A percentile compares a stretch with the other conserved stretches of the same genome.
Evolutionary conservation across 1,140 invertebrate genomes (phyloP).

Genomic region (Nymphalis io): DNA sequence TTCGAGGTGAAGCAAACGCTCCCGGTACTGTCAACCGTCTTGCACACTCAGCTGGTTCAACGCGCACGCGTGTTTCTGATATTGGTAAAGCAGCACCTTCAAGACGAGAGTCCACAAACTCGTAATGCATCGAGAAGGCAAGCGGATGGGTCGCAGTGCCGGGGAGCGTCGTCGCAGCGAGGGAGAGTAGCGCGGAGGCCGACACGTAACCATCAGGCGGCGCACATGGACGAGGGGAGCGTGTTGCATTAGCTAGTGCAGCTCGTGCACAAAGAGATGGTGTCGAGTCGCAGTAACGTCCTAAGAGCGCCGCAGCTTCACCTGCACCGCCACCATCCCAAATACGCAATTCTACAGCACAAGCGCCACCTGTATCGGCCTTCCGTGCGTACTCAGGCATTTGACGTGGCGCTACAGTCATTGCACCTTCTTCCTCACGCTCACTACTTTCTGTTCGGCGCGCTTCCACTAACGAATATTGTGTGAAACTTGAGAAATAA

Average conservation of each 20-base stretch:
- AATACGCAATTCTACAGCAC: constrained; percentile 83
- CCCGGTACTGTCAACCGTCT: constrained; percentile 80
- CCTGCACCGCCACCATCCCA: constrained; percentile 82
- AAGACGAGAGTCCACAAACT: constrained; percentile 91
- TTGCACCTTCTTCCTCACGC: constrained; percentile 52
- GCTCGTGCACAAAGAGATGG: constrained; percentile 91
- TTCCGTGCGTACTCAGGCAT: constrained; percentile 37
- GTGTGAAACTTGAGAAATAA: constrained; percentile 91
- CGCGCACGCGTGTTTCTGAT: constrained; percentile 51
- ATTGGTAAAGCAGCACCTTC: constrained; percentile 64
- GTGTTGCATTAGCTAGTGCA: constrained; percentile 87
- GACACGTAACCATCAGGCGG: constrained; percentile 90
- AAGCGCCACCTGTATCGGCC: constrained; percentile 53
- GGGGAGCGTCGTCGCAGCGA: constrained; percentile 79
- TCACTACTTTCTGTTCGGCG: constrained; percentile 70
- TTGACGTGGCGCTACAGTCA: constrained; percentile 31
- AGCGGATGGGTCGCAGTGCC: constrained; percentile 86
- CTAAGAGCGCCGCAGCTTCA: constrained; percentile 63
- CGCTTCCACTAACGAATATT: constrained; percentile 84
- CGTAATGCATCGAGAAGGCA: constrained; percentile 86
- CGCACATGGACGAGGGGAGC: constrained; percentile 88
- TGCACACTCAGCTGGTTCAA: constrained; percentile 56
- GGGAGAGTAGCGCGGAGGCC: constrained; percentile 72
- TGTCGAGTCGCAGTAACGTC: constrained; percentile 87
- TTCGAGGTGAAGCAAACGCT: constrained; percentile 84